phyloP scores from a whole-genome alignment of 2,113 vertebrate genomes.

The Hucho hucho region DNA sequence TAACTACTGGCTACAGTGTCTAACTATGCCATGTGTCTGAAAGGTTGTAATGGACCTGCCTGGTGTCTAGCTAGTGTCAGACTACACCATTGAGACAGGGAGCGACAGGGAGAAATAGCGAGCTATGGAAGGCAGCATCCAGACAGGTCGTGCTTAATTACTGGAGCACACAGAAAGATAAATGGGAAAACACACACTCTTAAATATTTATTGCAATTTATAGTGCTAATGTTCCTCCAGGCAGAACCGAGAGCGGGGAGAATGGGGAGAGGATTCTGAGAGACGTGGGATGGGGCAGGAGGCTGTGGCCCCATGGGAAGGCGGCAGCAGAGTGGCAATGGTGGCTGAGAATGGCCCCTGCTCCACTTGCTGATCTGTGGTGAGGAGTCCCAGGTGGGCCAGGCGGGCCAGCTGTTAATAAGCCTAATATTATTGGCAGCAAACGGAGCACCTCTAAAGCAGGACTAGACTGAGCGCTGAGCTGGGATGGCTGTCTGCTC shows the following conservation, averaged over 20 bases:
- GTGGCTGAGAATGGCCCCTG: constrained; percentile 31
- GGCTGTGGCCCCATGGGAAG: neutral
- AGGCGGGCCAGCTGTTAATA: constrained; percentile 43
- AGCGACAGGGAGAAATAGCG: constrained; percentile 20
- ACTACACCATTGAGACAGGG: neutral
- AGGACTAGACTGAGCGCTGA: constrained; percentile 13
- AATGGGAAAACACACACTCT: constrained; percentile 50
- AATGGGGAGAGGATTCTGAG: constrained; percentile 11
- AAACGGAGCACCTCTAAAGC: constrained; percentile 28
- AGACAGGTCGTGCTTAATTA: constrained; percentile 22
- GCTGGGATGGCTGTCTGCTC: neutral
- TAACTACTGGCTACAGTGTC: no score
- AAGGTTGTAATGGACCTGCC: no score
- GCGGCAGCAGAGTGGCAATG: no score
- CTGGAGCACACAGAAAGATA: constrained; percentile 37
- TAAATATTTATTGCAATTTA: constrained; percentile 59
- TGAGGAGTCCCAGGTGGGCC: constrained; percentile 26
- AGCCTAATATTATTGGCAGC: constrained; percentile 37
- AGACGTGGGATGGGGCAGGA: constrained; percentile 26
- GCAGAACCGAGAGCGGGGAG: neutral
- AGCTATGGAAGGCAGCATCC: constrained; percentile 7
- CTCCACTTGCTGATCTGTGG: constrained; percentile 21
- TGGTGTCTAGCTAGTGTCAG: no score
- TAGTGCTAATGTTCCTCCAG: constrained; percentile 45
- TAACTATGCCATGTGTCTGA: no score